Evolutionary conservation across 2,888 invertebrate genomes (phyloP).

Genomic region (Sepioteuthis lessoniana): DNA sequence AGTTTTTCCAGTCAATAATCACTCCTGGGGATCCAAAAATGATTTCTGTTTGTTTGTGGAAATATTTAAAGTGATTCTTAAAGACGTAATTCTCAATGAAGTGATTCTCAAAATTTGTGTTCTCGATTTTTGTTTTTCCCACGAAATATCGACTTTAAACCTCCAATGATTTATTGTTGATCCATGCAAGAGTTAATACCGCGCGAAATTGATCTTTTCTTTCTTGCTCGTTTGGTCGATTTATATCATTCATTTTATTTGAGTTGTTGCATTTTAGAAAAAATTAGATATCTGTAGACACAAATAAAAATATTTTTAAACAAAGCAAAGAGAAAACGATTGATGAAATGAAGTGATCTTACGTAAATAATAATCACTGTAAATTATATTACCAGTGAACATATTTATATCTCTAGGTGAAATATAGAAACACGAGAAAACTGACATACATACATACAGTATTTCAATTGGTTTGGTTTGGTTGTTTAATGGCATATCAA

Average conservation of each 20-base stretch:
- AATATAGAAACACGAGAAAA: too few species aligned
- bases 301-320: not conserved
- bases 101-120: too few species aligned
- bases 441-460: too few species aligned
- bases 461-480: too few species aligned
- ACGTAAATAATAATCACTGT: too few species aligned
- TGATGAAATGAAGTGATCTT: not conserved
- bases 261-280: not conserved
- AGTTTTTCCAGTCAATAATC: not conserved
- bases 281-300: not conserved
- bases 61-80: not conserved
- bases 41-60: not conserved
- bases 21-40: not conserved
- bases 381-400: not conserved
- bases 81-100: too few species aligned
- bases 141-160: not conserved
- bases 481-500: too few species aligned
- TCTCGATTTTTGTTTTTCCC: not conserved
- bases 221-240: not conserved
- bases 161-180: not conserved
- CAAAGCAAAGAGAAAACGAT: not conserved
- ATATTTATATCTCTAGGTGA: rapidly evolving
- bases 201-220: not conserved
- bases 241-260: not conserved
- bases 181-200: not conserved